Evolutionary conservation across 2,888 invertebrate genomes (phyloP).

Genomic region (Ochlodes sylvanus): DNA sequence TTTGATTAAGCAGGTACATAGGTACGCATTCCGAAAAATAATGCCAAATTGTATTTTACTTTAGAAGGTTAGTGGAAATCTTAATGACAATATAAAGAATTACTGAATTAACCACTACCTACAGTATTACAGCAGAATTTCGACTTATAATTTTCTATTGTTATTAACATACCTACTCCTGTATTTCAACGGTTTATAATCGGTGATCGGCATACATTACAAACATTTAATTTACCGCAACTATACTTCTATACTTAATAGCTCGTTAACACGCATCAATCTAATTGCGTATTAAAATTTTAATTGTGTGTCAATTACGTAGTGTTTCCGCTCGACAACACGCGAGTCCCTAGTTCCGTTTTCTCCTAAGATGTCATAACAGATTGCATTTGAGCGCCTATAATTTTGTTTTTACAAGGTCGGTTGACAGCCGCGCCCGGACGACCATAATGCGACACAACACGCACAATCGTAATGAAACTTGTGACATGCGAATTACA

Average conservation of each 20-base stretch:
- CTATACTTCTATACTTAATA: slow-evolving; percentile 2
- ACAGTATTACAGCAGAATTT: no score
- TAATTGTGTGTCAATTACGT: slow-evolving; percentile 37
- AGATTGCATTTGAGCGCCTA: slow-evolving; percentile 43
- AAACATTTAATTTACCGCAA: no score
- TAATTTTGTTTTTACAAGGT: slow-evolving; percentile 45
- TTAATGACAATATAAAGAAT: no score
- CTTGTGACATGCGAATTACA: slow-evolving; percentile 70
- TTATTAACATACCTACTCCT: no score
- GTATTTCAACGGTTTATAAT: no score
- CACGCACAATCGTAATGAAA: slow-evolving; percentile 57
- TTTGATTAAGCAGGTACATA: no score
- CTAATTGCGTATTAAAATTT: slow-evolving; percentile 35
- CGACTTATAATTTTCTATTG: no score
- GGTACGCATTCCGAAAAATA: no score
- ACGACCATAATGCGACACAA: slow-evolving; percentile 41
- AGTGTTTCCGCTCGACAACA: slow-evolving; percentile 33
- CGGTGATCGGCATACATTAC: no score
- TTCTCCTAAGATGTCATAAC: slow-evolving; percentile 45
- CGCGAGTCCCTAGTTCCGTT: slow-evolving; percentile 41
- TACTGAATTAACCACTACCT: no score
- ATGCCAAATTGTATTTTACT: no score
- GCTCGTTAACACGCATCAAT: slow-evolving; percentile 32
- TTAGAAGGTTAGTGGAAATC: no score
- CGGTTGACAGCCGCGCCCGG: slow-evolving; percentile 47